Evolutionary conservation across 2,797 vertebrate species (phyloP).

Genomic region (Cuculus canorus): DNA sequence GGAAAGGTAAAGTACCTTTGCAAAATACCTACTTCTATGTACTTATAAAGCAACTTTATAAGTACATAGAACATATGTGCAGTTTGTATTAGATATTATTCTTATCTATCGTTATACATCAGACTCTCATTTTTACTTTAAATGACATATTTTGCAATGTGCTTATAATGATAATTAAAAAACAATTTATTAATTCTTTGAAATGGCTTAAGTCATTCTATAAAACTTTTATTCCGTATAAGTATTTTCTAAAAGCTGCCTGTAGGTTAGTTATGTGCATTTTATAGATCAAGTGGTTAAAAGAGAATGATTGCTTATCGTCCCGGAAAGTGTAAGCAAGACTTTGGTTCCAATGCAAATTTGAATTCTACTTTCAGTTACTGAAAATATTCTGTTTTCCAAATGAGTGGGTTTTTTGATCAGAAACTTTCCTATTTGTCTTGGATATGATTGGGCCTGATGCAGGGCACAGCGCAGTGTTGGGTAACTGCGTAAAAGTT

Average conservation of each 20-base stretch:
- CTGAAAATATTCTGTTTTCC: fast-evolving
- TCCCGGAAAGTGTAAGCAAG: not conserved
- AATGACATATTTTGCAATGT: not conserved
- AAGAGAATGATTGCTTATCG: not conserved
- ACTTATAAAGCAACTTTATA: not conserved
- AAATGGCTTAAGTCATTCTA: not conserved
- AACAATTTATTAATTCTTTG: not conserved
- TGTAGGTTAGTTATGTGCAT: not conserved
- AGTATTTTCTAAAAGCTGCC: not conserved
- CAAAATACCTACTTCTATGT: not conserved
- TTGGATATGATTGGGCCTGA: not conserved
- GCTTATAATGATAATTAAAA: not conserved
- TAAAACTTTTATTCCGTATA: not conserved
- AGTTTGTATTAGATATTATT: not conserved
- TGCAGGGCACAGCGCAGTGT: too few species aligned
- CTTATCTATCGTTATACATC: not conserved
- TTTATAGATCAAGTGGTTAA: not conserved
- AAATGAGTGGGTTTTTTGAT: not conserved
- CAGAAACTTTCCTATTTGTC: not conserved
- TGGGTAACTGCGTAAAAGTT: not conserved
- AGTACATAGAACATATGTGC: too few species aligned
- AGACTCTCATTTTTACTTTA: not conserved
- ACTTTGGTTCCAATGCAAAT: not conserved
- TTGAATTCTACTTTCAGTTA: not conserved
- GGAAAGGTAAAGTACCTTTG: not conserved